Conservation (phyloP, 2,797 vertebrate genomes). For the Alca torda region DNA sequence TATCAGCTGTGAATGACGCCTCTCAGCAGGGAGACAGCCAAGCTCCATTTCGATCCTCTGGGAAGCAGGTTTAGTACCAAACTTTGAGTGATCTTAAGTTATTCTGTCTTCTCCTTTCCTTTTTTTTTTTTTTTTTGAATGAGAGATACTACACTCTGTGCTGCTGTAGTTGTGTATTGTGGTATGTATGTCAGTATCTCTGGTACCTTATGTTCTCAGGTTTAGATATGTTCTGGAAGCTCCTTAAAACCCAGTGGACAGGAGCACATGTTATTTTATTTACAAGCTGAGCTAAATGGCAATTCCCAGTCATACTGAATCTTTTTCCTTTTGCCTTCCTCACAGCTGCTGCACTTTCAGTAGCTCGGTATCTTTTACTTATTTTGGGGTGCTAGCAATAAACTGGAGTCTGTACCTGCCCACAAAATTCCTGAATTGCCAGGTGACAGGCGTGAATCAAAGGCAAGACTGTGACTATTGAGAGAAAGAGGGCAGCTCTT, state of each 20-base stretch:
- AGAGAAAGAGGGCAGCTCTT: neutral
- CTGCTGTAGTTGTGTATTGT: neutral
- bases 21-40: neutral
- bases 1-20: neutral
- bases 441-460: neutral
- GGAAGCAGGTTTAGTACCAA: neutral
- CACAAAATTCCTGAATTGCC: neutral
- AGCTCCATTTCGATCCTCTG: neutral
- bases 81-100: neutral
- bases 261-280: neutral
- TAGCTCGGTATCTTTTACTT: neutral
- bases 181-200: accelerated
- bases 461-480: neutral
- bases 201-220: neutral
- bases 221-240: neutral
- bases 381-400: neutral
- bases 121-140: neutral
- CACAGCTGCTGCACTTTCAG: neutral
- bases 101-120: neutral
- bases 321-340: neutral
- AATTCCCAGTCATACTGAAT: neutral
- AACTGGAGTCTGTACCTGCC: neutral
- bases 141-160: neutral
- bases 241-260: neutral
- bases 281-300: neutral